Percentiles rank a stretch among this genome's conserved stretches.
Conservation (phyloP, 2,797 vertebrate genomes). For the Danio albolineatus region DNA sequence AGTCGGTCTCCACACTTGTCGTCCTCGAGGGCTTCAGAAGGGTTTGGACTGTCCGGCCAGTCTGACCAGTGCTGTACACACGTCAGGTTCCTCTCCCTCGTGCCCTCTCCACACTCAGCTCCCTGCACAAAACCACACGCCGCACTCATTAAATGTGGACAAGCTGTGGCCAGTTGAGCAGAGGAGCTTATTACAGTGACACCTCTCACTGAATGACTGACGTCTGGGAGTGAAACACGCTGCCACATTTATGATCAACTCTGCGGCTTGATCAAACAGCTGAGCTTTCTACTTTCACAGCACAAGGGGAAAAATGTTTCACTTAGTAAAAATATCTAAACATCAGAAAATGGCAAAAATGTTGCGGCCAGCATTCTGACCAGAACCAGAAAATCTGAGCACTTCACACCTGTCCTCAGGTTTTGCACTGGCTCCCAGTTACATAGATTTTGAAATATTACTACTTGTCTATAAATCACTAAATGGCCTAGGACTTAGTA, state of each 20-base stretch:
- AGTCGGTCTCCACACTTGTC: constrained; percentile 82
- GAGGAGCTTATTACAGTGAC: constrained; percentile 17
- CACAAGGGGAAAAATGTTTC: not conserved
- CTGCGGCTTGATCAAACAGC: constrained; percentile 8
- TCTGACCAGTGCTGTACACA: constrained; percentile 86
- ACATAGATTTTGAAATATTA: no score
- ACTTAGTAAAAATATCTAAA: not conserved
- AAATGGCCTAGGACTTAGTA: no score
- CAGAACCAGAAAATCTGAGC: no score
- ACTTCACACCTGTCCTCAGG: no score
- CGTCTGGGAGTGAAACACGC: constrained; percentile 5
- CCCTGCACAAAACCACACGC: constrained; percentile 72
- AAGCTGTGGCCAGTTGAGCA: not conserved
- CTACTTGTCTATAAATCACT: no score
- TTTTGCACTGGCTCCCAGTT: no score
- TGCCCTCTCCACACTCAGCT: constrained; percentile 92
- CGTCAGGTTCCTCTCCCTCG: constrained; percentile 83
- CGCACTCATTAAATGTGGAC: constrained; percentile 3
- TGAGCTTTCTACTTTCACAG: constrained; percentile 3
- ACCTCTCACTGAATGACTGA: not conserved
- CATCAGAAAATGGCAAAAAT: not conserved
- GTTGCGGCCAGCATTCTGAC: no score
- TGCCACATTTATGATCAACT: not conserved
- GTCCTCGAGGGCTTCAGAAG: constrained; percentile 71
- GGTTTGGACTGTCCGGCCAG: constrained; percentile 57